phyloP scores from a whole-genome alignment of 2,888 invertebrate genomes.

The Cheilosia grossa region DNA sequence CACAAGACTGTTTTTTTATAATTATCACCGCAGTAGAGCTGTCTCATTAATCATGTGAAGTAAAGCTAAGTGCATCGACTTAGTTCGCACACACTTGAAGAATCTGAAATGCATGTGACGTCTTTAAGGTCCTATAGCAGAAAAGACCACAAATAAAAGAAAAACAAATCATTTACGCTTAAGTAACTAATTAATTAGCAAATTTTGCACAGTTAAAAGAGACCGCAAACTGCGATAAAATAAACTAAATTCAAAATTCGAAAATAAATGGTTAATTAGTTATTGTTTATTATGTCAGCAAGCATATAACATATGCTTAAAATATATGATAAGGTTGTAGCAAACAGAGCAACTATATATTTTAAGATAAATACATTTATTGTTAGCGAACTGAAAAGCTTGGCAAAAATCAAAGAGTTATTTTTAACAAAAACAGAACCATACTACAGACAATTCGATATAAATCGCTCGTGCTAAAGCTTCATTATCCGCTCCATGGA shows the following conservation, averaged over 20 bases:
- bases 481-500: slow-evolving; percentile 11
- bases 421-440: not conserved
- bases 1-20: slow-evolving; percentile 28
- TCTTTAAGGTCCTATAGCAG: not conserved
- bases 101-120: not conserved
- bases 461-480: not conserved
- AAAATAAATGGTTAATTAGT: not conserved
- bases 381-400: slow-evolving; percentile 20
- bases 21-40: slow-evolving; percentile 7
- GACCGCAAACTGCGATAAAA: not conserved
- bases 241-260: not conserved
- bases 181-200: slow-evolving; percentile 16
- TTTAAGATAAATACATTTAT: not conserved
- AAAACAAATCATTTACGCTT: slow-evolving; percentile 13
- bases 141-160: not conserved
- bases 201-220: slow-evolving; percentile 4
- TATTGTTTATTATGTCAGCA: slow-evolving; percentile 21
- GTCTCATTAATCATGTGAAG: slow-evolving; percentile 25
- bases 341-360: not conserved
- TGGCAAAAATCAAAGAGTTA: slow-evolving; percentile 8
- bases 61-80: slow-evolving; percentile 15
- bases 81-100: slow-evolving; percentile 1
- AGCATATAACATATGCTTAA: not conserved
- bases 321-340: not conserved
- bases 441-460: slow-evolving; percentile 6